Conservation (phyloP, 1,140 invertebrate genomes). For the Orchesella cincta region DNA sequence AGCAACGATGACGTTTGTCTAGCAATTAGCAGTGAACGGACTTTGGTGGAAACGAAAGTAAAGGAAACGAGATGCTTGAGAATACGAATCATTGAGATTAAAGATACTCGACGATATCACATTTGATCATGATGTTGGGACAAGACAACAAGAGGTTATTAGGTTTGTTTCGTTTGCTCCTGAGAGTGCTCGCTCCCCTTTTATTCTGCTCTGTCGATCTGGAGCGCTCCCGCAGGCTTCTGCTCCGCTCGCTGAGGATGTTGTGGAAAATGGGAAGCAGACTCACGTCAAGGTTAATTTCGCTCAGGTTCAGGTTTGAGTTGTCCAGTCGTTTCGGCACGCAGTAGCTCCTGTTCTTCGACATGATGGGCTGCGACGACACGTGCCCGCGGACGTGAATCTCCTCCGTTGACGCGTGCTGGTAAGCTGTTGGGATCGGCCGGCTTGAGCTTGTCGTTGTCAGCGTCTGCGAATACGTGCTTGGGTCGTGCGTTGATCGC, state of each 20-base stretch:
- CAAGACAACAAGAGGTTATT: slow-evolving; percentile 77
- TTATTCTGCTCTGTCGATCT: too few species aligned
- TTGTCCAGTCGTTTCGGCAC: slow-evolving; percentile 52
- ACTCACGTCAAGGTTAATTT: slow-evolving; percentile 77
- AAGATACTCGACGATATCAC: slow-evolving; percentile 92
- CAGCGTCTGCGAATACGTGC: slow-evolving; percentile 2
- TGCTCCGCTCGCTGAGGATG: slow-evolving; percentile 72
- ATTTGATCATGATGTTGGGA: slow-evolving; percentile 91
- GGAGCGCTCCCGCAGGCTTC: slow-evolving; percentile 40
- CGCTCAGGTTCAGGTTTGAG: slow-evolving; percentile 70
- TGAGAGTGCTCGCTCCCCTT: slow-evolving; percentile 28
- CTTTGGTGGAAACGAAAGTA: too few species aligned
- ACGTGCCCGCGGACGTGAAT: background rate
- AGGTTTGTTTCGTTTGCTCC: slow-evolving; percentile 12
- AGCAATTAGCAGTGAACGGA: too few species aligned
- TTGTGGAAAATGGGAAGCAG: slow-evolving; percentile 90
- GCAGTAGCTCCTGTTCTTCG: slow-evolving; percentile 52
- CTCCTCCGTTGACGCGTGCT: slow-evolving; percentile 9
- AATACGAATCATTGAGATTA: too few species aligned
- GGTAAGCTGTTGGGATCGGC: background rate
- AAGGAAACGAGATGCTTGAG: too few species aligned
- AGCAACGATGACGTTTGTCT: too few species aligned
- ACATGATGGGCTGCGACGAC: too few species aligned
- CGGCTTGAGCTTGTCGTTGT: slow-evolving; percentile 21
- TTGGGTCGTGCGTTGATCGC: background rate